Conservation (phyloP, 2,113 vertebrate genomes). For the Neopipo cinnamomea region DNA sequence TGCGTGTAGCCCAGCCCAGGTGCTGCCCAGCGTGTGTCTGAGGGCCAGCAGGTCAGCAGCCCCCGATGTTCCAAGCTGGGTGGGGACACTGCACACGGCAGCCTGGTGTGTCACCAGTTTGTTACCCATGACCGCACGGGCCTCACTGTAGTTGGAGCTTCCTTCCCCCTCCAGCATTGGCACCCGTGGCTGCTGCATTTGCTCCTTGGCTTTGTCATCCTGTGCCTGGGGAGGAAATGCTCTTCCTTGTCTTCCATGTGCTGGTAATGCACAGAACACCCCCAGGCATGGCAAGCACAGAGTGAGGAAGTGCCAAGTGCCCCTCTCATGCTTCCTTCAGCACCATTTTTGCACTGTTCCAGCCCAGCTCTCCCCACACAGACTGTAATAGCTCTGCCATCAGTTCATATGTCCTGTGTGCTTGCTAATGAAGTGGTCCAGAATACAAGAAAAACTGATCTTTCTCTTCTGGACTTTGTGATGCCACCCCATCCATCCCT, state of each 20-base stretch:
- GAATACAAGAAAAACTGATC: neutral
- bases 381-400: neutral
- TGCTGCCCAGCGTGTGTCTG: neutral
- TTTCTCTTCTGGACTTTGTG: neutral
- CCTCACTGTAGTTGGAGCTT: neutral
- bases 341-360: neutral
- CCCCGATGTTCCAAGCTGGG: neutral
- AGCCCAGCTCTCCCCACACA: neutral
- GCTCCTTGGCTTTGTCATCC: neutral
- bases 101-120: rapidly evolving
- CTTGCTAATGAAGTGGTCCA: neutral
- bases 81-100: rapidly evolving
- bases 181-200: rapidly evolving
- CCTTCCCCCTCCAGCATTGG: neutral
- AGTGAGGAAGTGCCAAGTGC: neutral
- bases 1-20: neutral
- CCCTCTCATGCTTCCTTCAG: neutral
- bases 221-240: neutral
- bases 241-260: neutral
- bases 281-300: neutral
- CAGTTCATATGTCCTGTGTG: rapidly evolving
- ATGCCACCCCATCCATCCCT: neutral
- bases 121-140: rapidly evolving
- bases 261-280: neutral
- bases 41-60: neutral